These are phyloP conservation scores for Epinephelus malabaricus DNA, from an alignment of 2,797 vertebrate species.

Conservation along the genomic window DNA sequence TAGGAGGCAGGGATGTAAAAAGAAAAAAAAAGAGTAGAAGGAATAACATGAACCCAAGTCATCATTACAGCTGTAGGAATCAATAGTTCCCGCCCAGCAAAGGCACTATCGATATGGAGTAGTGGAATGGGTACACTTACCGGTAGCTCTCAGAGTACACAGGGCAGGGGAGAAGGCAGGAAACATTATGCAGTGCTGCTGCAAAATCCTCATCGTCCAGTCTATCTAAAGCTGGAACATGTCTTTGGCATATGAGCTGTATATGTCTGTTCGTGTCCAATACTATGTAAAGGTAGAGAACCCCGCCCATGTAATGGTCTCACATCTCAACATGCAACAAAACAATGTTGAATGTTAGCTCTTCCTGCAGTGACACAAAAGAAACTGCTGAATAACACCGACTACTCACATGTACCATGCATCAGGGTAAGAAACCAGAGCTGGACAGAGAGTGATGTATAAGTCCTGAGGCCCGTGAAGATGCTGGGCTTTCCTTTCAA, in stretches of 20 bases:
- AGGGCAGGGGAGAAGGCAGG: not conserved
- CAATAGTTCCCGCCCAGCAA: slow-evolving; percentile 29
- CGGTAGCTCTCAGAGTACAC: not conserved
- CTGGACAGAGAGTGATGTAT: slow-evolving; percentile 10
- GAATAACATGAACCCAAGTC: slow-evolving; percentile 44
- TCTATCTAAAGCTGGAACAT: not conserved
- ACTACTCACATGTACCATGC: not conserved
- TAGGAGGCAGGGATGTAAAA: slow-evolving; percentile 61
- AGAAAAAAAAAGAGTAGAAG: slow-evolving; percentile 17
- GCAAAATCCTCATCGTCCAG: not conserved
- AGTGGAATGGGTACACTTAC: not conserved
- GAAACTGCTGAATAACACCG: not conserved
- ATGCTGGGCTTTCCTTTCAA: slow-evolving; percentile 62
- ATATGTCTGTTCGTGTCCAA: not conserved
- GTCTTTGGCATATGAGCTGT: not conserved
- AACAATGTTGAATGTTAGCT: not conserved
- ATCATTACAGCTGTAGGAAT: slow-evolving; percentile 42
- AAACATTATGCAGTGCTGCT: not conserved
- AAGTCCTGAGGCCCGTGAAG: slow-evolving; percentile 12
- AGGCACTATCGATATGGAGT: slow-evolving; percentile 8
- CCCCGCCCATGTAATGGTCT: too few relatives aligned
- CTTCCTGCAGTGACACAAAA: not conserved
- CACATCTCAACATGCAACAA: not conserved
- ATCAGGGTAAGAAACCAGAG: not conserved
- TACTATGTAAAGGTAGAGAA: not conserved